Conservation (phyloP, 2,888 invertebrate species). For the Drosophila nigricruria region DNA sequence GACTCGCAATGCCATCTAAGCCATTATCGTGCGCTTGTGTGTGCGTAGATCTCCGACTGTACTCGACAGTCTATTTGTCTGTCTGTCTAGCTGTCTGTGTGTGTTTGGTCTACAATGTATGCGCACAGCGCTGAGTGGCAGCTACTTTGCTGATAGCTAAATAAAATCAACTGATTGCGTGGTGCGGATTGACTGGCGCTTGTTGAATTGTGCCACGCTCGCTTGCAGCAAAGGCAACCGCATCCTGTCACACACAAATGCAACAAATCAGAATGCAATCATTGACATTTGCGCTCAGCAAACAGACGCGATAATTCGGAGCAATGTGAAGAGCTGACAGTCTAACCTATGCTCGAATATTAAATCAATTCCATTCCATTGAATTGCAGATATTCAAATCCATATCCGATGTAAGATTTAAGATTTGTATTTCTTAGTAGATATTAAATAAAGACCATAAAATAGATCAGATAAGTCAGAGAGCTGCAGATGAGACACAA, state of each 20-base stretch:
- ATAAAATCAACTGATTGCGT: constrained; percentile 74
- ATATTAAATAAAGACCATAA: no score
- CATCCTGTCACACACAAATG: constrained; percentile 44
- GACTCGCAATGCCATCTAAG: constrained; percentile 14
- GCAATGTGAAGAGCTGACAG: constrained; percentile 11
- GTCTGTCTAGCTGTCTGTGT: constrained; percentile 7
- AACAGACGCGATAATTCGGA: constrained; percentile 29
- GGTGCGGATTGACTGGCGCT: constrained; percentile 58
- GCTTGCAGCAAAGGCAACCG: constrained; percentile 4
- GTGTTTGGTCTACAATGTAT: constrained; percentile 38
- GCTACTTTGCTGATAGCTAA: constrained; percentile 72
- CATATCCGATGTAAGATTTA: not conserved
- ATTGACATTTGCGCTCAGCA: constrained; percentile 46
- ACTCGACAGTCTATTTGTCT: not conserved
- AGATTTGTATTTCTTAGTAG: not conserved
- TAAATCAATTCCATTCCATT: not conserved
- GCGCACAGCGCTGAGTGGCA: constrained; percentile 60
- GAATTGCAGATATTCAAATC: not conserved
- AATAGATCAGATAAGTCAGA: rapidly evolving
- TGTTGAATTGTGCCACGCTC: constrained; percentile 22
- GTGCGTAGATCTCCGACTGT: not conserved
- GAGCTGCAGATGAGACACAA: not conserved
- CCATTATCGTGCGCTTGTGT: constrained; percentile 30
- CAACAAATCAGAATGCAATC: constrained; percentile 67
- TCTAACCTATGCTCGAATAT: constrained; percentile 7